Conservation (phyloP, 2,797 vertebrate genomes). For the Pseudochaenichthys georgianus region DNA sequence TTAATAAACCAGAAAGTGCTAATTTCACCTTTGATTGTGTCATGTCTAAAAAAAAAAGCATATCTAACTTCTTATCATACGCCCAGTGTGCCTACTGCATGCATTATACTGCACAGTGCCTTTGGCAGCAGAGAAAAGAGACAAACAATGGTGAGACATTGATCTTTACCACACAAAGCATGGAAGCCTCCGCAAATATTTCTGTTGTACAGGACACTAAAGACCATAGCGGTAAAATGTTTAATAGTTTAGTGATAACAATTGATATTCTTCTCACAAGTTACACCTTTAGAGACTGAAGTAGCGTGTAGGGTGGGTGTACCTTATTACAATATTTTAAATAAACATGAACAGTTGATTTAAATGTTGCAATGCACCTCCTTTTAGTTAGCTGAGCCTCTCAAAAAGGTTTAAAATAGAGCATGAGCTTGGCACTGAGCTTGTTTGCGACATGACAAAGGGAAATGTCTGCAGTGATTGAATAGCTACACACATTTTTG, state of each 20-base stretch:
- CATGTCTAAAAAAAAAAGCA: constrained; percentile 70
- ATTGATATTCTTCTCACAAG: constrained; percentile 30
- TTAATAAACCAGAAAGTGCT: constrained; percentile 80
- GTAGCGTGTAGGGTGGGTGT: not conserved
- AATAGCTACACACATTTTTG: not conserved
- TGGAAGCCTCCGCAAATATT: constrained; percentile 35
- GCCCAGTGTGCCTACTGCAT: constrained; percentile 49
- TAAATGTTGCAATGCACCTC: not conserved
- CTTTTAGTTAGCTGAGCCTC: not conserved
- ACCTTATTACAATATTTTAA: constrained; percentile 5
- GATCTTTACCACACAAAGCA: constrained; percentile 51
- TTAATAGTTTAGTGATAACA: constrained; percentile 31
- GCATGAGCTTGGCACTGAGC: not conserved
- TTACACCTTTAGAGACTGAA: constrained; percentile 17
- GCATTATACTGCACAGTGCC: constrained; percentile 21
- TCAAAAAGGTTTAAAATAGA: not conserved
- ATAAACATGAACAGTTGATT: not conserved
- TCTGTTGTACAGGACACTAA: constrained; percentile 1
- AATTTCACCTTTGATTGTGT: constrained; percentile 81
- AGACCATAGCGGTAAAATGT: constrained; percentile 20
- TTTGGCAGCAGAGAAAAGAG: constrained; percentile 42
- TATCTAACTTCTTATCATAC: constrained; percentile 67
- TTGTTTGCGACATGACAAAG: not conserved
- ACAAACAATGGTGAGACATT: constrained; percentile 37
- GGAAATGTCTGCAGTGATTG: not conserved